phyloP scores from a whole-genome alignment of 2,113 vertebrate genomes.

The Thamnaconus septentrionalis region DNA sequence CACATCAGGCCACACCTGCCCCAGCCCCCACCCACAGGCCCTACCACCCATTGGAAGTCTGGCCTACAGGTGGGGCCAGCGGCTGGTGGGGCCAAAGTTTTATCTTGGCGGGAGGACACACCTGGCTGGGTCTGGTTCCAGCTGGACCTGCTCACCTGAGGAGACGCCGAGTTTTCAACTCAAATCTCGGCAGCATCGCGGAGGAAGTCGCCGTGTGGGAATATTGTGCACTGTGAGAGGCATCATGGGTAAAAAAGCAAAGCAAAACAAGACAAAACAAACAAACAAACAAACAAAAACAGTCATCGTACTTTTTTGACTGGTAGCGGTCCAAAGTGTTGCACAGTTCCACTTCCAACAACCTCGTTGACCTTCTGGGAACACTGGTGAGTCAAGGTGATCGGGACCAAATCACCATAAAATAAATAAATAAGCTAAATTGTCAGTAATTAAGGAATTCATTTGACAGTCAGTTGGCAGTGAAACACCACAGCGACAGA shows the following conservation, averaged over 20 bases:
- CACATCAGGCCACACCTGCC: constrained; percentile 54
- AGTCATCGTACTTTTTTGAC: too few relatives aligned
- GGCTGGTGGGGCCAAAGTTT: neutral
- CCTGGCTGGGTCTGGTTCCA: constrained; percentile 46
- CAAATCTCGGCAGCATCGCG: constrained; percentile 37
- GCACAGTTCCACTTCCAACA: too few relatives aligned
- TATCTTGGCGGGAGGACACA: constrained; percentile 42
- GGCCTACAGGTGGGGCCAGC: constrained; percentile 14
- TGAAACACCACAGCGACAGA: too few relatives aligned
- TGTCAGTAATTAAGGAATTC: too few relatives aligned
- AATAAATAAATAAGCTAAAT: too few relatives aligned
- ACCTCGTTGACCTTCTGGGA: too few relatives aligned
- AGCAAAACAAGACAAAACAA: too few relatives aligned
- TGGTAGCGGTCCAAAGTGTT: too few relatives aligned
- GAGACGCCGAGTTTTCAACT: constrained; percentile 39
- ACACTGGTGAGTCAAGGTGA: too few relatives aligned
- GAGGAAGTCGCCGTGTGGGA: constrained; percentile 23
- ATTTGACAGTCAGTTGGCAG: too few relatives aligned
- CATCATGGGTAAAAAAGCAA: constrained; percentile 7
- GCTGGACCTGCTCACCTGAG: constrained; percentile 44
- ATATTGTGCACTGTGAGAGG: constrained; percentile 18
- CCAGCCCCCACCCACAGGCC: constrained; percentile 6
- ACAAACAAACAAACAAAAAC: too few relatives aligned
- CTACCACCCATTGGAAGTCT: neutral
- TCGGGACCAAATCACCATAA: too few relatives aligned